A percentile compares a stretch with the other conserved stretches of the same genome.
These are phyloP conservation scores for Rhinolophus sinicus DNA, from an alignment of 2,113 vertebrate genomes.

Conservation along the genomic window DNA sequence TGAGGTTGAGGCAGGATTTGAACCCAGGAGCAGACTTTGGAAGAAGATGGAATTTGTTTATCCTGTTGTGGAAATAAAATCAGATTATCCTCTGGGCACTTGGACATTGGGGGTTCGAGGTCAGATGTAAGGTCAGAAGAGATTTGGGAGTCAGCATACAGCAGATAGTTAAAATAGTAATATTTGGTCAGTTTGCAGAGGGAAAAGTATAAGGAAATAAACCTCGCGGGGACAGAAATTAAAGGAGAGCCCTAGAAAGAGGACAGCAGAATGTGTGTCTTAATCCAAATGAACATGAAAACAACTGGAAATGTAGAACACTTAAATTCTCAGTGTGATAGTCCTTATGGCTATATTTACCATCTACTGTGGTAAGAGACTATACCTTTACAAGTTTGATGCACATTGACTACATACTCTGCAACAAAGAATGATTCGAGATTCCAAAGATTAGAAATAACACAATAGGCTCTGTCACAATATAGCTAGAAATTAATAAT, in stretches of 20 bases:
- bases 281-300: neutral
- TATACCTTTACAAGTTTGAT: neutral
- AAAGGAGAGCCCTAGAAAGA: neutral
- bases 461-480: neutral
- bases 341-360: neutral
- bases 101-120: neutral
- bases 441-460: neutral
- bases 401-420: neutral
- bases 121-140: neutral
- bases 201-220: conserved; percentile 1
- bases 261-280: neutral
- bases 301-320: neutral
- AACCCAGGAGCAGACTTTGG: neutral
- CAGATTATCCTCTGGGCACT: neutral
- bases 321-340: neutral
- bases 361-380: neutral
- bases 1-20: neutral
- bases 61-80: conserved; percentile 9
- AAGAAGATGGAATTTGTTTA: conserved; percentile 10
- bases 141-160: neutral
- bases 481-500: neutral
- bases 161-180: neutral
- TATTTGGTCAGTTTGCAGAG: neutral
- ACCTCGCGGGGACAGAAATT: neutral
- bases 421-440: neutral